A percentile compares a stretch with the other conserved stretches of the same genome.
phyloP scores from a whole-genome alignment of 2,797 vertebrate species.

The Podarcis siculus region DNA sequence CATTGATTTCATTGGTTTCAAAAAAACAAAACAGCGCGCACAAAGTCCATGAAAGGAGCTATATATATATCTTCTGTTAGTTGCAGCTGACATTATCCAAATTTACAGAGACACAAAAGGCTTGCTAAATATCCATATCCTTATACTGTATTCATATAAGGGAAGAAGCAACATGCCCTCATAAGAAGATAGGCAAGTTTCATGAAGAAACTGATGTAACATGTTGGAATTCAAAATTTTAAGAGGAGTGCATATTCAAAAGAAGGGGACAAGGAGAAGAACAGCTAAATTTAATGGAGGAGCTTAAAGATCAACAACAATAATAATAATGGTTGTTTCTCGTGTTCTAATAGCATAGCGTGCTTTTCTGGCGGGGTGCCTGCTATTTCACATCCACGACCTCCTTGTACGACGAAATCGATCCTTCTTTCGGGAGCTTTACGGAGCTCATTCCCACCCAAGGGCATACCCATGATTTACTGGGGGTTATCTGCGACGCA shows the following conservation, averaged over 20 bases:
- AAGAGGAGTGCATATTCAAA: not conserved
- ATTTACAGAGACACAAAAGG: not conserved
- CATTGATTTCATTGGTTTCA: not conserved
- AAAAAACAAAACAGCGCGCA: not conserved
- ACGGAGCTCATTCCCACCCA: no score
- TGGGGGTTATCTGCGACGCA: no score
- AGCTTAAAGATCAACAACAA: not conserved
- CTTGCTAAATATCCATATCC: not conserved
- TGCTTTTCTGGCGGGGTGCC: not conserved
- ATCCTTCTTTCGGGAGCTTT: not conserved
- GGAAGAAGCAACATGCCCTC: not conserved
- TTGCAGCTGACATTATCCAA: not conserved
- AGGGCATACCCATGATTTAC: no score
- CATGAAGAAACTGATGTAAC: not conserved
- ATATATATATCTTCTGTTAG: not conserved
- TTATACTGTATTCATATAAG: not conserved
- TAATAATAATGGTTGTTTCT: not conserved
- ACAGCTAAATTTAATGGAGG: not conserved
- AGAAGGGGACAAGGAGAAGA: not conserved
- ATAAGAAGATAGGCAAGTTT: not conserved
- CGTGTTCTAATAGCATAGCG: not conserved
- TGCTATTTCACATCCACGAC: not conserved
- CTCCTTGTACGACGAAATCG: no score
- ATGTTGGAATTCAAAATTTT: not conserved
- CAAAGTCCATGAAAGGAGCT: not conserved